phyloP scores from a whole-genome alignment of 2,888 invertebrate species.

The Lochmaea crataegi region DNA sequence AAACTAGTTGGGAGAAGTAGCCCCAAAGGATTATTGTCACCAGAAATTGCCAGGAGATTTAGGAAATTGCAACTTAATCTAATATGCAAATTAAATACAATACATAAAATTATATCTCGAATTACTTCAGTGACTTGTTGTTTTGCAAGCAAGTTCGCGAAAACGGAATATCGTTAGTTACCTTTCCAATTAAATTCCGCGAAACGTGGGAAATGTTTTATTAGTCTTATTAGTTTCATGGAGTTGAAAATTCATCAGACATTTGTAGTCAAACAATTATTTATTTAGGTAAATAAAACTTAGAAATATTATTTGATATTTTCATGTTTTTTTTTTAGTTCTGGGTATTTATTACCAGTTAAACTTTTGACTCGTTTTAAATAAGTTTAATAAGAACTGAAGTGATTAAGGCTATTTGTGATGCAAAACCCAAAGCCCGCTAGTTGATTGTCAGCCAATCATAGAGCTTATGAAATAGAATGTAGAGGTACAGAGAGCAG shows the following conservation, averaged over 20 bases:
- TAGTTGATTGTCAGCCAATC: neutral
- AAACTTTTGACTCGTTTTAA: no score
- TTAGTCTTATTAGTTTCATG: constrained; percentile 6
- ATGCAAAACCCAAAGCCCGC: neutral
- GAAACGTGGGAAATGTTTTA: constrained; percentile 4
- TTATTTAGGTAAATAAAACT: no score
- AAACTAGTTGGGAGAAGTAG: no score
- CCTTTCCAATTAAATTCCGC: constrained; percentile 9
- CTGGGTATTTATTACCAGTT: no score
- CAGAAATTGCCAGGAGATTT: constrained; percentile 1
- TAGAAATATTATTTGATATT: no score
- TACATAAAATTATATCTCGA: constrained; percentile 7
- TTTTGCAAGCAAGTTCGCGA: neutral
- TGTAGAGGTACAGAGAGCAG: constrained; percentile 13
- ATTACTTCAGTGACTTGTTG: neutral
- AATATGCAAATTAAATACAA: constrained; percentile 9
- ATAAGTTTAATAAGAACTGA: no score
- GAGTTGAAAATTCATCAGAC: neutral
- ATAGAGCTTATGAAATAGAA: constrained; percentile 3
- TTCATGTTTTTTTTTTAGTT: no score
- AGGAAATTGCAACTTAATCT: constrained; percentile 11
- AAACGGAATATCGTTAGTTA: neutral
- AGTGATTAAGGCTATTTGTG: neutral
- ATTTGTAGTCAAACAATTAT: constrained; percentile 2
- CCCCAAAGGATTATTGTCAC: neutral